Percentiles rank a stretch among this genome's conserved stretches.
phyloP scores from a whole-genome alignment of 2,797 vertebrate species.

The Capromys pilorides region DNA sequence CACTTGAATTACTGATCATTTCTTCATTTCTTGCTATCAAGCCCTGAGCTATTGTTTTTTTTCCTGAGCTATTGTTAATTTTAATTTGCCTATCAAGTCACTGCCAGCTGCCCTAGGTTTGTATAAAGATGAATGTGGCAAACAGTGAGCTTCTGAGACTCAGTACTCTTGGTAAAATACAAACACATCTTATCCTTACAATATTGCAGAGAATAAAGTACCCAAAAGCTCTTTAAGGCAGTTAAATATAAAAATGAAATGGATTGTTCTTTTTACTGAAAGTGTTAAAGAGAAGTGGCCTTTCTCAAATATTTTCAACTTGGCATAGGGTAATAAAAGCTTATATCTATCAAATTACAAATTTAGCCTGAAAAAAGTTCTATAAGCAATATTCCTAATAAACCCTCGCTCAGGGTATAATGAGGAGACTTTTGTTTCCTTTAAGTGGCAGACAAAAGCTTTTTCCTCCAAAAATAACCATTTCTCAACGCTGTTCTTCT shows the following conservation, averaged over 20 bases:
- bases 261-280: not conserved
- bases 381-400: not conserved
- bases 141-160: not conserved
- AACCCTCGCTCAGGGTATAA: not conserved
- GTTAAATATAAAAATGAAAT: not conserved
- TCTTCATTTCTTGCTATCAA: not conserved
- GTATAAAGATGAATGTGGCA: too few relatives aligned
- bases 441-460: conserved; percentile 2
- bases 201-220: not conserved
- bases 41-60: not conserved
- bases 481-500: not conserved
- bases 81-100: not conserved
- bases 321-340: not conserved
- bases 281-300: not conserved
- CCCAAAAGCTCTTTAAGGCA: not conserved
- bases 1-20: not conserved
- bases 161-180: not conserved
- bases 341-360: not conserved
- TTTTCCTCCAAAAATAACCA: conserved; percentile 28
- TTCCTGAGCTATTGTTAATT: too few relatives aligned
- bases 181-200: not conserved
- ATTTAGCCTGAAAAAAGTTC: not conserved
- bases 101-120: not conserved
- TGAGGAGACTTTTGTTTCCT: conserved; percentile 5
- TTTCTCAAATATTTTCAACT: not conserved